Percentiles rank a stretch among this genome's conserved stretches.
These are phyloP conservation scores for Halyomorpha halys DNA, from an alignment of 1,140 invertebrate genomes.

Conservation along the genomic window DNA sequence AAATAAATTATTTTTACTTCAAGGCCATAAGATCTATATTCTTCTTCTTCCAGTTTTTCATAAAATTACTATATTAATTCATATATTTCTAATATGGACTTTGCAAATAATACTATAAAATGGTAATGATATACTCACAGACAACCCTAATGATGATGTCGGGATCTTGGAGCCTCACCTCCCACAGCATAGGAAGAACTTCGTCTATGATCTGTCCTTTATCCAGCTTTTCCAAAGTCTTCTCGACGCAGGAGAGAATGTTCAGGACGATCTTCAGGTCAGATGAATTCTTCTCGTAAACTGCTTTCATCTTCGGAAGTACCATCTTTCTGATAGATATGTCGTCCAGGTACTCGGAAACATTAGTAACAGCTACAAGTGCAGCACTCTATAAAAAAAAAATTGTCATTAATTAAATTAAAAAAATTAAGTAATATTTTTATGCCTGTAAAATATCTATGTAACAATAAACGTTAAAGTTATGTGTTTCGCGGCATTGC, in stretches of 20 bases:
- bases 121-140: constrained; percentile 51
- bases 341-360: constrained; percentile 76
- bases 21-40: no score
- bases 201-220: constrained; percentile 82
- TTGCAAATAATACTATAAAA: no score
- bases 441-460: no score
- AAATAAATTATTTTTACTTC: no score
- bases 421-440: not conserved
- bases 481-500: no score
- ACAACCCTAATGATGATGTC: constrained; percentile 66
- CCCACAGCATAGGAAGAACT: constrained; percentile 80
- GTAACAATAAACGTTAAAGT: no score
- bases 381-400: constrained; percentile 62
- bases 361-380: constrained; percentile 74
- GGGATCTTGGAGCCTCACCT: constrained; percentile 76
- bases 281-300: constrained; percentile 75
- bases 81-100: no score
- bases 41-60: no score
- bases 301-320: constrained; percentile 73
- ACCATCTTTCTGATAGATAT: constrained; percentile 69
- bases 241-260: constrained; percentile 64
- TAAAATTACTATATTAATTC: no score
- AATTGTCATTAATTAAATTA: not conserved
- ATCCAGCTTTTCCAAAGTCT: constrained; percentile 72
- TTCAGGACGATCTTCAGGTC: constrained; percentile 68